phyloP scores from a whole-genome alignment of 64 coral and sea anemone genomes.

The Exaiptasia diaphana region DNA sequence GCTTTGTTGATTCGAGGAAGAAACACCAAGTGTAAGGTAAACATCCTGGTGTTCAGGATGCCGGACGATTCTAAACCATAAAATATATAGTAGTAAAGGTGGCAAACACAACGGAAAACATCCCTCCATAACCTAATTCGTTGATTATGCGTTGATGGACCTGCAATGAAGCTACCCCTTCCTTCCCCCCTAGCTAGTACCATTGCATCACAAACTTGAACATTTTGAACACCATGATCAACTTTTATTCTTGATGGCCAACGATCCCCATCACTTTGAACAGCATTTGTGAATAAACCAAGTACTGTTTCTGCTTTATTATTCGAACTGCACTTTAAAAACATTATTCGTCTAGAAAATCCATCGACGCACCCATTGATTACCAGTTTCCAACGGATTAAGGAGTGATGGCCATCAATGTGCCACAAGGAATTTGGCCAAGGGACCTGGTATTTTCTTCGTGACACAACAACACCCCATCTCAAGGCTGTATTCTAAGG shows the following conservation, averaged over 20 bases:
- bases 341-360: slow-evolving; percentile 32
- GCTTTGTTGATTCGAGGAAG: slow-evolving; percentile 36
- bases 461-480: slow-evolving; percentile 56
- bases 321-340: slow-evolving; percentile 34
- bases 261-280: slow-evolving; percentile 26
- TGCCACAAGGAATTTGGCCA: slow-evolving; percentile 53
- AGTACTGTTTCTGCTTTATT: slow-evolving; percentile 31
- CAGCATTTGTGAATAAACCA: slow-evolving; percentile 13
- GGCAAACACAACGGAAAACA: slow-evolving; percentile 38
- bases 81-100: slow-evolving; percentile 34
- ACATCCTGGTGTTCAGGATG: slow-evolving; percentile 20
- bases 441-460: slow-evolving; percentile 6
- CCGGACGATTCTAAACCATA: slow-evolving; percentile 44
- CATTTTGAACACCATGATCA: slow-evolving; percentile 18
- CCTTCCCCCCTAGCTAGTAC: slow-evolving; percentile 7
- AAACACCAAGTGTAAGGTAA: slow-evolving; percentile 44
- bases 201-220: slow-evolving; percentile 38
- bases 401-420: slow-evolving; percentile 26
- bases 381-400: slow-evolving; percentile 25
- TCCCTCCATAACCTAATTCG: slow-evolving; percentile 18
- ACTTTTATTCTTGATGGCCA: slow-evolving; percentile 34
- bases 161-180: slow-evolving; percentile 45
- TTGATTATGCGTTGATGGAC: slow-evolving; percentile 39
- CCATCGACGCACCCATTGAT: slow-evolving; percentile 25
- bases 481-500: slow-evolving; percentile 46